Evolutionary conservation across 2,113 vertebrate genomes (phyloP), one percentile per base, ranked within the genome.

Genomic region (Solea senegalensis): DNA sequence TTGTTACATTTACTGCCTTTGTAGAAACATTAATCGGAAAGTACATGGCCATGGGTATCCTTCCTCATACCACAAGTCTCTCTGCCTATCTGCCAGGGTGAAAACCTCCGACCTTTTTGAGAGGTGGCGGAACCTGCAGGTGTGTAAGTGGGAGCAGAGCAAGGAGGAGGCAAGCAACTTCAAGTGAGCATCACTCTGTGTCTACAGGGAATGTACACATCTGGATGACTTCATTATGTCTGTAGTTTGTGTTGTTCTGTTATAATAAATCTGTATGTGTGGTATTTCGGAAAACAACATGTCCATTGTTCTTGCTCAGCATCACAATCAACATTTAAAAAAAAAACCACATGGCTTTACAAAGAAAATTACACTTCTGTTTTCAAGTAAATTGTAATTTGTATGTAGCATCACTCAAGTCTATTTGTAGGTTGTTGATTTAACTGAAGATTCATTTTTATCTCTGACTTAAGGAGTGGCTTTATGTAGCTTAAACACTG

Each of bases 61-160:
- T 55, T 52, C 72, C 79, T 86, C 51, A 86, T 78, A 54, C 60
- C 71, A 71, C 76, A 77, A 76, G 67, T 82, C 65, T 85, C 66
- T 87, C 54, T 60, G 69, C 83, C 61, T 88, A 63, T 87, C 69
- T 77, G 62, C 70, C 76, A 99, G 97, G 97, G 96, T 98, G 81
- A 99, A 98, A 89, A 96, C 97, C 65, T 96, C 95, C 0, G 97
- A 99, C 54, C 91, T 99, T 85, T 98, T 98, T 86, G 97, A 99
- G 81, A 94, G 97, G 69, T 99, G 97, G 97, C 93, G 94, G 78
- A 97, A 94, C 85, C 93, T 99, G 57, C 97, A 98, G 92, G 93
- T 96, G 85, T 99, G 97, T 92, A 95, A 93, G 69, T 99, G 97
- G 97, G 94, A 95, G 55, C 95, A 96, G 93, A 96, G 95, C 88